Evolutionary conservation across 2,113 vertebrate species (phyloP).

Genomic region (pig (Sus scrofa)): DNA sequence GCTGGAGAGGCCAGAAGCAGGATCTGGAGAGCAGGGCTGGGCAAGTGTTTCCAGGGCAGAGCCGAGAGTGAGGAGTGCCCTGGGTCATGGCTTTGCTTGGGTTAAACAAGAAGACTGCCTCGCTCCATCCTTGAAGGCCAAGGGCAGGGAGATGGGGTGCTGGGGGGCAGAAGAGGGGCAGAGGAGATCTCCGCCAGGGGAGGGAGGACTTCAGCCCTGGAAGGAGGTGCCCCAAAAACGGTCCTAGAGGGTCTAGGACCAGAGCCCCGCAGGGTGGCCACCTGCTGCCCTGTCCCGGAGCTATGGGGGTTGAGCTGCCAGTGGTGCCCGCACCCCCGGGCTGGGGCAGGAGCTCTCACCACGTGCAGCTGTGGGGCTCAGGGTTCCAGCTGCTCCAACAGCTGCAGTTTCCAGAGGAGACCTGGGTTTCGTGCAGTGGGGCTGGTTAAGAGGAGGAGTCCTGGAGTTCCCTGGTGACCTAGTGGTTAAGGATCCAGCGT

Average conservation of each 20-base stretch:
- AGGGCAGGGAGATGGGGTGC: neutral
- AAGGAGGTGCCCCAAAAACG: rapidly evolving
- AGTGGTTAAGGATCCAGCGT: too few relatives aligned
- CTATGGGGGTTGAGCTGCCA: too few relatives aligned
- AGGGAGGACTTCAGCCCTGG: neutral
- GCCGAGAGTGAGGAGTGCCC: too few relatives aligned
- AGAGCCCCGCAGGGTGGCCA: neutral
- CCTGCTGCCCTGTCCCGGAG: neutral
- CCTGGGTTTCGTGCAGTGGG: neutral
- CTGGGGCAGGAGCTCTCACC: neutral
- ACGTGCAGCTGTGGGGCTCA: neutral
- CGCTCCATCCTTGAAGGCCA: too few relatives aligned
- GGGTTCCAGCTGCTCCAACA: neutral
- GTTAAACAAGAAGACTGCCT: neutral
- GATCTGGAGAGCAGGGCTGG: neutral
- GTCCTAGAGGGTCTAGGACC: neutral
- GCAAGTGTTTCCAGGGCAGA: too few relatives aligned
- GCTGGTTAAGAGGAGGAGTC: neutral
- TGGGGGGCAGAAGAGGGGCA: neutral
- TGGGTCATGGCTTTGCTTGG: neutral
- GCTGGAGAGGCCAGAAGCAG: too few relatives aligned
- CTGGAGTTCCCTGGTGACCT: too few relatives aligned
- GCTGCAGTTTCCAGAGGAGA: neutral
- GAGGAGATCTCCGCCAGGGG: neutral
- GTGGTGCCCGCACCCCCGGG: neutral